phyloP scores from a whole-genome alignment of 2,888 invertebrate species.

The Drosophila merina region DNA sequence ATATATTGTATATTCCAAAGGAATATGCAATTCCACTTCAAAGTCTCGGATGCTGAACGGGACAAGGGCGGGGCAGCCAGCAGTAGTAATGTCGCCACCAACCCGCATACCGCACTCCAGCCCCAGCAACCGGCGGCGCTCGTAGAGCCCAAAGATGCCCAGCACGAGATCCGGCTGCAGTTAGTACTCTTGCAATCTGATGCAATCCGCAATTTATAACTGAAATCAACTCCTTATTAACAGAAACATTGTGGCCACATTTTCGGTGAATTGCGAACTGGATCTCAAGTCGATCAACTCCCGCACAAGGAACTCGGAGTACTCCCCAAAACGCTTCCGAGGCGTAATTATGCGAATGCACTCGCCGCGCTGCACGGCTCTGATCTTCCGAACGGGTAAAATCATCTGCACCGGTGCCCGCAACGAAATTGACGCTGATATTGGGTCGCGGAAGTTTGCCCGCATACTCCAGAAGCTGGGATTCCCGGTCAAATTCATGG shows the following conservation, averaged over 20 bases:
- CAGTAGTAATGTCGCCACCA: slow-evolving; percentile 34
- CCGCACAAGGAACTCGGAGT: slow-evolving; percentile 92
- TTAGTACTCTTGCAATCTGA: slow-evolving; percentile 76
- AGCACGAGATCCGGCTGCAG: slow-evolving; percentile 87
- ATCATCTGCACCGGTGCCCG: slow-evolving; percentile 92
- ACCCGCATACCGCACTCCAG: slow-evolving; percentile 75
- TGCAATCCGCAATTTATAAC: neutral
- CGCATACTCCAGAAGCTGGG: slow-evolving; percentile 92
- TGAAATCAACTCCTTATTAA: neutral
- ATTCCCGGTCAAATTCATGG: slow-evolving; percentile 90
- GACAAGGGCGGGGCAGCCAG: slow-evolving; percentile 31
- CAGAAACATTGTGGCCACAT: slow-evolving; percentile 93
- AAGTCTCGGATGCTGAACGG: slow-evolving; percentile 57
- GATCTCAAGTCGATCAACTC: slow-evolving; percentile 90
- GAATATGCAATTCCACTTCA: slow-evolving; percentile 70
- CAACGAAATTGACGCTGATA: slow-evolving; percentile 90
- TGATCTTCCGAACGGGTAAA: slow-evolving; percentile 91
- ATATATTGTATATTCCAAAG: slow-evolving; percentile 6
- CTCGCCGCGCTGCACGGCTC: slow-evolving; percentile 90
- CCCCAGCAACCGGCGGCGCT: slow-evolving; percentile 85
- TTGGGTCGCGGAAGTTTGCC: slow-evolving; percentile 92
- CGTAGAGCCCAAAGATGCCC: slow-evolving; percentile 86
- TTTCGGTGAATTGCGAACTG: slow-evolving; percentile 89
- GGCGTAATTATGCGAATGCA: slow-evolving; percentile 93
- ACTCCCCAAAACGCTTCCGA: slow-evolving; percentile 92